Evolutionary conservation across 2,797 vertebrate genomes (phyloP).

Genomic region (Rhabdomys pumilio): DNA sequence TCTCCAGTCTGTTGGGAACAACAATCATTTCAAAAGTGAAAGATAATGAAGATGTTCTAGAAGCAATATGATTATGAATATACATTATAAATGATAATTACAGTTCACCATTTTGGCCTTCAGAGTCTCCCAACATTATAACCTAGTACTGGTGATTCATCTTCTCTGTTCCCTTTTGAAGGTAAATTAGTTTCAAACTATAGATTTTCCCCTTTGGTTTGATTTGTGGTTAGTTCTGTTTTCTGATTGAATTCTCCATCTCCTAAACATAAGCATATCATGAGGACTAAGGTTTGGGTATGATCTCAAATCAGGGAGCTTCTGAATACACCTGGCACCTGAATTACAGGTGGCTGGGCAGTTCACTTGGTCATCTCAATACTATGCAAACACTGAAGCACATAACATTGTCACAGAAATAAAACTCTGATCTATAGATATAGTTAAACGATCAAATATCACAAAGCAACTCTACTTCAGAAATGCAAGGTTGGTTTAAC

Average conservation of each 20-base stretch:
- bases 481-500: conserved; percentile 73
- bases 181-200: conserved; percentile 53
- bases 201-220: conserved; percentile 46
- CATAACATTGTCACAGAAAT: background rate
- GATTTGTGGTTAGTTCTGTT: background rate
- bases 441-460: background rate
- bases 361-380: background rate
- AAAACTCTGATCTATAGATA: conserved; percentile 5
- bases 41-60: conserved; percentile 79
- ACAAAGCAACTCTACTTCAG: conserved; percentile 20
- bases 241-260: background rate
- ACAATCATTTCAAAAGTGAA: conserved; percentile 77
- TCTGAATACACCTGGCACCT: background rate
- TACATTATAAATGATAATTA: conserved; percentile 81
- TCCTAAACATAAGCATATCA: background rate
- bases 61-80: conserved; percentile 77
- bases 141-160: conserved; percentile 65
- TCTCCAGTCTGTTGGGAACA: conserved; percentile 74
- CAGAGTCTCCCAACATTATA: conserved; percentile 58
- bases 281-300: background rate
- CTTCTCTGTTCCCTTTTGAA: conserved; percentile 41
- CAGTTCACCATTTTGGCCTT: conserved; percentile 74
- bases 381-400: background rate
- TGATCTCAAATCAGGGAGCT: background rate
- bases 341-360: background rate